Base-by-base conservation (phyloP, 2,888 invertebrate genomes). In the Catocala sponsa region DNA sequence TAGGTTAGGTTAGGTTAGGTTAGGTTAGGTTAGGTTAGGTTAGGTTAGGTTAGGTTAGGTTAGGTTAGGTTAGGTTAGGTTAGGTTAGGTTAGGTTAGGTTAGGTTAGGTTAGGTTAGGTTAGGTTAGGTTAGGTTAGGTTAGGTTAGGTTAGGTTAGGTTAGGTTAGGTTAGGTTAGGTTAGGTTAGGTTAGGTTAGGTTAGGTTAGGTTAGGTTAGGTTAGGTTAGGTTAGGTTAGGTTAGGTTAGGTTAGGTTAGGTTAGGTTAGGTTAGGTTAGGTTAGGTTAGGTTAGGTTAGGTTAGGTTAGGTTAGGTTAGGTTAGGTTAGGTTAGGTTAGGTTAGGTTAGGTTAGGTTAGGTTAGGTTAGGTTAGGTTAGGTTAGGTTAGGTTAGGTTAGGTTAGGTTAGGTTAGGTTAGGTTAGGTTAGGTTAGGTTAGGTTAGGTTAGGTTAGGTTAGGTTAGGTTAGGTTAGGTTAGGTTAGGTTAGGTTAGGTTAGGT, bases 31-130 rank as follows among this genome's bases (percentile, higher is more conserved):
- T 55, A 55, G 55, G 55, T 55, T 55, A 55, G 55, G 59, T 66
- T 63, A 66, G 64, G 61, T 59, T 58, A 68, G 65, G 63, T 58
- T 65, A 63, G 63, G 65, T 63, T 64, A 63, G 67, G 60, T 65
- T 65, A 64, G 65, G 68, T 61, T 66, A 63, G 65, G 65, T 69
- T 68, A 65, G 65, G 65, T 65, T 66, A 65, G 69, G 63, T 65
- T 69, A 67, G 62, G 67, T 61, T 42, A 62, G 65, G 56, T 65
- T 60, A 59, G 67, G 66, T 67, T 65, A 67, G 57, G 48, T 33
- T 57, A 57, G 57, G 57, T 57, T 57, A 57, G 57, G 57, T 57
- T 57, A 57, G 56, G 56, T 57, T 57, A 57, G 56, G 56, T 57
- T 57, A 57, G 56, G 56, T 57, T 57, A 57, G 56, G 50, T 42